These are phyloP conservation scores for Xestia c-nigrum DNA, from an alignment of 2,888 invertebrate species.

Conservation along the genomic window DNA sequence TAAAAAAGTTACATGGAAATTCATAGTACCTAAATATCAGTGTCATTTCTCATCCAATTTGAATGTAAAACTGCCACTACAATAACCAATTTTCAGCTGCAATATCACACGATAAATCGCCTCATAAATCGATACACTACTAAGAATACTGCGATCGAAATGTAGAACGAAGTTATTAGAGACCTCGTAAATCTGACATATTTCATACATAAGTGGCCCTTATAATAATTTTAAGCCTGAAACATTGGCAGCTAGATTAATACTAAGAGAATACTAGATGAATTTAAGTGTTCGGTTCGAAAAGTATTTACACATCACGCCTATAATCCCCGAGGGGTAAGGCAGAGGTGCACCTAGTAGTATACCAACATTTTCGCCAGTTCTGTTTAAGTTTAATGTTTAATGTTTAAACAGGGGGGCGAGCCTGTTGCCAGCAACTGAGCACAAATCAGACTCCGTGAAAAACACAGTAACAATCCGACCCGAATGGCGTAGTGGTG, in stretches of 20 bases:
- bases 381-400: background rate
- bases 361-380: background rate
- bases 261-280: conserved; percentile 33
- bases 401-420: background rate
- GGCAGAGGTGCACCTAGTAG: background rate
- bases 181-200: conserved; percentile 41
- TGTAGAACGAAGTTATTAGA: conserved; percentile 40
- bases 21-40: background rate
- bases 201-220: conserved; percentile 55
- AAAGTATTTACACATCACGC: background rate
- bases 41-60: background rate
- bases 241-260: conserved; percentile 21
- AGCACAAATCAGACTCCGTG: background rate
- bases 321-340: background rate
- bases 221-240: conserved; percentile 57
- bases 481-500: too few species aligned
- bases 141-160: conserved; percentile 23
- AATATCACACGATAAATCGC: conserved; percentile 15
- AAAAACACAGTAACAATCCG: too few species aligned
- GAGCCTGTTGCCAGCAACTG: background rate
- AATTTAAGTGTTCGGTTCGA: conserved; percentile 19
- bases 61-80: background rate
- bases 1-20: background rate
- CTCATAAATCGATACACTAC: conserved; percentile 41
- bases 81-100: conserved; percentile 7